These are phyloP conservation scores for Phasia obesa DNA, from an alignment of 2,888 invertebrate species.

Conservation along the genomic window DNA sequence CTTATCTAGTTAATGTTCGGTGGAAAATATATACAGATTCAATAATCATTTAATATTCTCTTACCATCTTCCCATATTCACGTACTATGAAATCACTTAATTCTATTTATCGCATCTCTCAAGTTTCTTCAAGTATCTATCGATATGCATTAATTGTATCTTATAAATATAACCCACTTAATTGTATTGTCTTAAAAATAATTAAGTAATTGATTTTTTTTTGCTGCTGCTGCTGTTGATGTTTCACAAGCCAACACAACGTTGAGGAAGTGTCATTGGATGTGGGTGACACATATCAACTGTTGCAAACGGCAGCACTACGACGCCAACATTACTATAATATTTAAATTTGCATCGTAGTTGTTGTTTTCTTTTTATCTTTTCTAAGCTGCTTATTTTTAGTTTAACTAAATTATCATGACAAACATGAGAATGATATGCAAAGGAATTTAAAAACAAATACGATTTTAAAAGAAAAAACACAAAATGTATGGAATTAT, in stretches of 20 bases:
- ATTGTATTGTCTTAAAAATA: conserved; percentile 38
- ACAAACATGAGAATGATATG: conserved; percentile 46
- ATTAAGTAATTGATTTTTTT: conserved; percentile 57
- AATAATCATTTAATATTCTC: conserved; percentile 2
- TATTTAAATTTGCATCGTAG: conserved; percentile 28
- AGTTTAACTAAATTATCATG: conserved; percentile 54
- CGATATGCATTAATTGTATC: not conserved
- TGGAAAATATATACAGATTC: conserved; percentile 10
- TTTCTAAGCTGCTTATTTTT: conserved; percentile 51
- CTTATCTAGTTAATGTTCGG: conserved; percentile 14
- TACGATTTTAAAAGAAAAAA: not conserved
- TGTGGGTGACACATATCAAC: conserved; percentile 59
- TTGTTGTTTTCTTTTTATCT: conserved; percentile 9
- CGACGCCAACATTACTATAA: conserved; percentile 48
- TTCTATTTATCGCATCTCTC: conserved; percentile 2
- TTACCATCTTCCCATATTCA: conserved; percentile 22
- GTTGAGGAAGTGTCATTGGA: conserved; percentile 48
- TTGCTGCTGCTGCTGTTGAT: not conserved
- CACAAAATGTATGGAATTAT: not conserved
- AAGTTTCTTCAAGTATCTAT: conserved; percentile 9
- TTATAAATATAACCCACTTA: conserved; percentile 42
- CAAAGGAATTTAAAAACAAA: conserved; percentile 20
- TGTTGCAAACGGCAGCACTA: conserved; percentile 26
- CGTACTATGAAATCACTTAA: conserved; percentile 1
- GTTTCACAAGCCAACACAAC: conserved; percentile 12